Percentiles rank a stretch among this genome's conserved stretches.
These are phyloP conservation scores for Pygathrix nemaeus DNA, from an alignment of 2,113 vertebrate species.

Conservation along the genomic window DNA sequence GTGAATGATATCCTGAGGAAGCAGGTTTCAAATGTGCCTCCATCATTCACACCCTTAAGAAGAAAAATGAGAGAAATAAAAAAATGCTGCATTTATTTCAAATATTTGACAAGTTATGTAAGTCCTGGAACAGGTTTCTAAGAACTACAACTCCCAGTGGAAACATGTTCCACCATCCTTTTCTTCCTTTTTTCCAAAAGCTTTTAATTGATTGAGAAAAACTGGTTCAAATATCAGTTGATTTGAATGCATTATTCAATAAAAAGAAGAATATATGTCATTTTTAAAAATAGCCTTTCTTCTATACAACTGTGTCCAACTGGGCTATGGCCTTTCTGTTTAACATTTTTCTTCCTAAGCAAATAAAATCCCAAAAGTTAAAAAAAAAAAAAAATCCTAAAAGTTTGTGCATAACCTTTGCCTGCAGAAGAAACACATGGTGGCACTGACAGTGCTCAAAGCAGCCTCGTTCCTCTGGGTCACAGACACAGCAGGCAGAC, in stretches of 20 bases:
- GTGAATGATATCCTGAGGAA: slow-evolving; percentile 51
- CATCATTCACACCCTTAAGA: slow-evolving; percentile 41
- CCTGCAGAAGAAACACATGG: background rate
- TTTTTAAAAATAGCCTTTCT: slow-evolving; percentile 21
- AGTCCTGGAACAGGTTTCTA: background rate
- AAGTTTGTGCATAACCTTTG: background rate
- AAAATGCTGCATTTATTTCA: background rate
- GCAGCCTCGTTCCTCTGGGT: background rate
- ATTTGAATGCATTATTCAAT: slow-evolving; percentile 12
- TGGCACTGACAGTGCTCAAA: background rate
- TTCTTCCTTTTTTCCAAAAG: slow-evolving; percentile 25
- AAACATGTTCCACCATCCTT: background rate
- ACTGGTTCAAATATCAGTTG: background rate
- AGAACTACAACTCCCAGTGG: background rate
- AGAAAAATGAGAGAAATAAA: slow-evolving; percentile 52
- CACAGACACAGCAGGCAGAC: background rate
- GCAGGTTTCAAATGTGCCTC: slow-evolving; percentile 36
- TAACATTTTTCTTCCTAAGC: background rate
- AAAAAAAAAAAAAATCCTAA: background rate
- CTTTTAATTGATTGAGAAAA: slow-evolving; percentile 28
- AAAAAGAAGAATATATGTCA: background rate
- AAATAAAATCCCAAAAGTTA: background rate
- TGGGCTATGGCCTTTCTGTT: background rate
- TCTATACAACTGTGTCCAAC: background rate
- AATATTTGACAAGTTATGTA: background rate